Evolutionary conservation across 64 coral and sea anemone genomes (phyloP), one percentile per base, ranked within the genome.

Genomic region (Platygyra sinensis): DNA sequence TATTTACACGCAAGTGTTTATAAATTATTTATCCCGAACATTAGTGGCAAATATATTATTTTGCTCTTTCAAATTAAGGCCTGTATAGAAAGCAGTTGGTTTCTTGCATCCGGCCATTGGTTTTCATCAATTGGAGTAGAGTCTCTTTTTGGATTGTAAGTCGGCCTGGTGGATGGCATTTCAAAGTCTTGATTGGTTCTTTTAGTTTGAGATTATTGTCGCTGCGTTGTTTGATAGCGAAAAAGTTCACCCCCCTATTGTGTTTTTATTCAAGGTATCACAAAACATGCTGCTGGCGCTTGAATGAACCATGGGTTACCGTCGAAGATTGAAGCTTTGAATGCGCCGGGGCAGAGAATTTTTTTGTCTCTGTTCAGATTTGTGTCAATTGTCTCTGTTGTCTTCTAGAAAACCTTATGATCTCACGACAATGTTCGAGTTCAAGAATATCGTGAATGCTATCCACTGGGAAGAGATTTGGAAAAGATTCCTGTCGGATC

Each of bases 51-150:
- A 71, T 24, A 85, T 31, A 63, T 67, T 24, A 63, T 61, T 65
- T 67, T 67, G 62, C n/a, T 71, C 39, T 50, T 85, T 85, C 24
- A 85, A 85, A 85, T 72, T 85, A 71, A 28, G 62, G 38, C n/a
- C 81, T 15, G 63, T 51, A 63, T 18, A 72, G 22, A 49, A 42
- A 85, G 32, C 46, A 85, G 69, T 85, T 71, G 81, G 33, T 85
- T 22, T 72, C 4, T 6, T n/a, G 11, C 36, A 42, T 85, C 81
- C 33, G 81, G 62, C 18, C 29, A 71, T 22, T 69, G 19, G 22
- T 22, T 27, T 20, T 72, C 33, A 71, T 38, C 32, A 39, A 19
- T 20, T 11, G 18, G 18, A 10, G 7, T 6, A 14, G 10, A 17
- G 7, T 71, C 25, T 72, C 60, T 25, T 71, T 85, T 8, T 71